Conservation (phyloP, 2,113 vertebrate genomes). For the Martes martes region DNA sequence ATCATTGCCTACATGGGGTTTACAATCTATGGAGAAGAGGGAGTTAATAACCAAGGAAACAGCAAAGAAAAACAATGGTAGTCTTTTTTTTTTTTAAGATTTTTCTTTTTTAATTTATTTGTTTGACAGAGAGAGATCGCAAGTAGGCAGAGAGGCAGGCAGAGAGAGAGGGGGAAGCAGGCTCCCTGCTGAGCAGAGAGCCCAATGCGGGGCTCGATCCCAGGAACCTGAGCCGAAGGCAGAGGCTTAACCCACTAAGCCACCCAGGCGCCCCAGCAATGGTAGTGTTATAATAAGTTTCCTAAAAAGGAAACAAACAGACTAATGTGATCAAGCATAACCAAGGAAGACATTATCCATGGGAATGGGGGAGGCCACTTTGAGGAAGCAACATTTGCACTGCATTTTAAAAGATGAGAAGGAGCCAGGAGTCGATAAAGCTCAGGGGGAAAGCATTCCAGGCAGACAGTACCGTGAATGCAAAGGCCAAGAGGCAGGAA, state of each 20-base stretch:
- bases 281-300: not conserved
- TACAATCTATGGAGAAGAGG: not conserved
- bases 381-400: not conserved
- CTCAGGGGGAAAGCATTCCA: not conserved
- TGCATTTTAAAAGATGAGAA: not conserved
- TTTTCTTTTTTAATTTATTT: too few relatives aligned
- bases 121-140: too few relatives aligned
- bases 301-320: not conserved
- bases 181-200: too few relatives aligned
- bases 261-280: too few relatives aligned
- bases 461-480: not conserved
- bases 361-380: too few relatives aligned
- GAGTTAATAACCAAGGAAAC: not conserved
- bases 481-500: not conserved
- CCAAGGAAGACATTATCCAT: not conserved
- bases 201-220: too few relatives aligned
- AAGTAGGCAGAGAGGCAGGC: too few relatives aligned
- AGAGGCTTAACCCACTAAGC: too few relatives aligned
- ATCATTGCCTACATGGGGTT: not conserved
- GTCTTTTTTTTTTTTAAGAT: too few relatives aligned
- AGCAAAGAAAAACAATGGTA: not conserved
- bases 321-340: not conserved
- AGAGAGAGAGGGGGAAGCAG: too few relatives aligned
- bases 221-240: too few relatives aligned
- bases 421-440: not conserved